Conservation (phyloP, 2,888 invertebrate genomes). For the Diloba caeruleocephala region DNA sequence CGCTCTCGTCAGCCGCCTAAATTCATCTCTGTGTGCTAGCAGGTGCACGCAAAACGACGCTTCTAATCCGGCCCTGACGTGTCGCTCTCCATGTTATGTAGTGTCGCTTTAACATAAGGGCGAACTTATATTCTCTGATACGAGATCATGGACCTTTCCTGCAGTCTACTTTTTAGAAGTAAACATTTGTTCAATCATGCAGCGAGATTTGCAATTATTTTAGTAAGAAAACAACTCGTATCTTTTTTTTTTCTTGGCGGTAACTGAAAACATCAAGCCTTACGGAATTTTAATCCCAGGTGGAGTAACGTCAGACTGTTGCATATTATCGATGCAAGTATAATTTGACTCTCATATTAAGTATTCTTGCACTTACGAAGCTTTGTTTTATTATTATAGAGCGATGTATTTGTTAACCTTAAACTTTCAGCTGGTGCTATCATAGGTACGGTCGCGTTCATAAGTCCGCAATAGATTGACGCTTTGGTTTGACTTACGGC, state of each 20-base stretch:
- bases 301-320: constrained; percentile 22
- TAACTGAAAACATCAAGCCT: constrained; percentile 13
- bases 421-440: no score
- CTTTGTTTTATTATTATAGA: constrained; percentile 1
- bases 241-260: constrained; percentile 1
- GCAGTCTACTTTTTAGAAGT: not conserved
- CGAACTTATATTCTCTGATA: constrained; percentile 24
- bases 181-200: not conserved
- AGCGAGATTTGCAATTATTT: constrained; percentile 1
- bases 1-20: constrained; percentile 79
- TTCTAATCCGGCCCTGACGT: constrained; percentile 78
- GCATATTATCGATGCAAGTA: constrained; percentile 19
- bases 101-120: constrained; percentile 60
- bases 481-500: no score
- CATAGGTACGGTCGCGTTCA: no score
- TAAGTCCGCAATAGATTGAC: no score
- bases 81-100: constrained; percentile 54
- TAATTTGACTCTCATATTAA: constrained; percentile 5
- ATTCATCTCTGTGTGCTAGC: constrained; percentile 79
- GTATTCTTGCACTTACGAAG: constrained; percentile 2
- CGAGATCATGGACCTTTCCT: not conserved
- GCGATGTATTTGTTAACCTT: constrained; percentile 38
- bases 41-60: constrained; percentile 78
- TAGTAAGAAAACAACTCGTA: not conserved
- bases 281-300: constrained; percentile 17